Percentiles rank a stretch among this genome's conserved stretches.
These are phyloP conservation scores for Aphaenogaster floridana DNA, from an alignment of 1,140 invertebrate genomes.

Conservation along the genomic window DNA sequence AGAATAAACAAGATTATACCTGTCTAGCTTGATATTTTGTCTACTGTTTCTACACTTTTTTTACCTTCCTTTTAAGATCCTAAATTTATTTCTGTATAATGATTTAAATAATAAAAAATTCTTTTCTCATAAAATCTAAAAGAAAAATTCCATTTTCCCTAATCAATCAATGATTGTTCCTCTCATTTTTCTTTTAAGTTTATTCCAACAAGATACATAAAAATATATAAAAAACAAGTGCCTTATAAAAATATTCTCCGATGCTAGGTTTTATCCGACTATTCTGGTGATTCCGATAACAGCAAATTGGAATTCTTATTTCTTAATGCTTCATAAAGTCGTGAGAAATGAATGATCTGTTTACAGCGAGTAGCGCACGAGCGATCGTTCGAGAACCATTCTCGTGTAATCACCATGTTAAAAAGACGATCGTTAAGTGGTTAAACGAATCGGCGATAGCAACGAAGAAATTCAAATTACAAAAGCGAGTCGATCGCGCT, in stretches of 20 bases:
- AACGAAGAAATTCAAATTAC: constrained; percentile 42
- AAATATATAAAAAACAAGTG: background rate
- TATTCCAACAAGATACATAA: background rate
- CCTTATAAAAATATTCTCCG: background rate
- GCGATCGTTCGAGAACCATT: background rate
- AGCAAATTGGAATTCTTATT: constrained; percentile 35
- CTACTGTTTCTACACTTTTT: background rate
- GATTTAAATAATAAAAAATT: background rate
- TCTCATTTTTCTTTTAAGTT: background rate
- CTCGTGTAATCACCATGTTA: background rate
- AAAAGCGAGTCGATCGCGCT: constrained; percentile 25
- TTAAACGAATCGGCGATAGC: constrained; percentile 54
- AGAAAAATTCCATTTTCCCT: background rate
- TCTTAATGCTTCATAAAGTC: constrained; percentile 31
- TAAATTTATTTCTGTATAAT: background rate
- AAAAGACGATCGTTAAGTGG: constrained; percentile 51
- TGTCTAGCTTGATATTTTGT: background rate
- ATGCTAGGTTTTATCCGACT: background rate
- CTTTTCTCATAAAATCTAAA: background rate
- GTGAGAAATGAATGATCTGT: constrained; percentile 19
- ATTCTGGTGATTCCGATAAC: background rate
- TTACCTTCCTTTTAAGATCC: background rate
- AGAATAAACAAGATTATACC: constrained; percentile 14
- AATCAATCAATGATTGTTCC: too few species aligned
- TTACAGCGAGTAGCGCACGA: background rate